Evolutionary conservation across 1,140 invertebrate genomes (phyloP), one percentile per base, ranked within the genome.

Genomic region (Drosophila hydei): DNA sequence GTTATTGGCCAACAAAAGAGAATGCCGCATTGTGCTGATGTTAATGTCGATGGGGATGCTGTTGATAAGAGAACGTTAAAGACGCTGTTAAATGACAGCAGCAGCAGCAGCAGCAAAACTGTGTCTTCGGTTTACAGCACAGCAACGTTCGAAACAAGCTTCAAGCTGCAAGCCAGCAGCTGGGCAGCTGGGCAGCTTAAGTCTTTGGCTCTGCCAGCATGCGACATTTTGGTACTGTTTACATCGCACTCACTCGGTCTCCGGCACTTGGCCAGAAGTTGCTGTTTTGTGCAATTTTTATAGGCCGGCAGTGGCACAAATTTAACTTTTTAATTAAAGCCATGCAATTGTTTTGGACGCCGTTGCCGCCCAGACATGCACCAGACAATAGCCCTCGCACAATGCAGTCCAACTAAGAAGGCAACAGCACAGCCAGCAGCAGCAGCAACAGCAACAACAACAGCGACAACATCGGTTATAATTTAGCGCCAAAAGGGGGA

Each of bases 321-420:
- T 79, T 85, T 77, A 84, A 84, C 79, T 84, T 84, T 84, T 85
- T 84, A 84, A 84, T 84, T 84, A 84, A 84, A 77, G 76, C 68
- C 56, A 65, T 43, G 64, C 76, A 84, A 77, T 84, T 83, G 79
- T 84, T 84, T 54, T 54, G 42, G 18, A 14, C 25, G 14, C 8
- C 27, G 23, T 54, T 67, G 62, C 55, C 48, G 43, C 55, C 62
- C 69, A 62, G 63, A 72, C 63, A 73, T 52, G 59, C 65, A 58
- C 27, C 45, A 65, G 60, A 80, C 69, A 70, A 74, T 62, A 48
- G 51, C 54, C 27, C 50, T 43, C 64, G n/a, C 40, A 72, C 70
- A 72, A 72, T 68, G 64, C 51, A 55, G 38, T 25, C 18, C 38
- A 50, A 56, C 14, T 56, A 42, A 43, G 48, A 47, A 55, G 42